Base-by-base conservation (phyloP, 2,888 invertebrate genomes). In the Epirrhoe alternata region DNA sequence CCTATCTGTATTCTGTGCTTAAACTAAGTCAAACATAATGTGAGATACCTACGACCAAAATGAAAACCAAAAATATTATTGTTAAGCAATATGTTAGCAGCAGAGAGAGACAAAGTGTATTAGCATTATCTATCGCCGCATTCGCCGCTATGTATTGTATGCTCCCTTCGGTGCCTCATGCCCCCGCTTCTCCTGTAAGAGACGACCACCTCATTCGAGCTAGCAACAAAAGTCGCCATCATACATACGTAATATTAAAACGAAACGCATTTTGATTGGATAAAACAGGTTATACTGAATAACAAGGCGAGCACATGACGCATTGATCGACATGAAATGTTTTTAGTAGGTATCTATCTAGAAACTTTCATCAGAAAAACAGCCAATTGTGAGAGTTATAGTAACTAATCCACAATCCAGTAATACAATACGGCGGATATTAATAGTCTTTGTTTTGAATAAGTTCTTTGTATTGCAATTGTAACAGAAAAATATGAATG, bases 161-260 rank as follows among this genome's bases (percentile, higher is more conserved):
- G 81, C 88, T 86, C 89, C 89, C 88, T 85, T 82, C 83, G 83
- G 86, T 77, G 86, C 88, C 88, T 86, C 89, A 84, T 83, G 82
- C 88, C 87, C 77, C 86, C 86, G 77, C 86, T 86, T 84, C 86
- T 84, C 84, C 85, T 79, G 81, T 81, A 77, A 77, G 73, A 76
- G 79, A 71, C 81, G 79, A 80, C 82, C 82, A 84, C 85, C 86
- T 86, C 85, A 85, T 80, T 82, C 24, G 56, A 33, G 42, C 56
- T 35, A 80, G 77, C 79, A 79, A 83, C 81, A 81, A 84, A 85
- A 82, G 80, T 82, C 74, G 77, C 79, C 72, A 76, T 54, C 53
- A 78, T 74, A 74, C 61, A 42, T 75, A 75, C 72, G 72, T 73
- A 76, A 77, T 74, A 80, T 77, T 77, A 77, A 74, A 79, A 79